A percentile compares a stretch with the other conserved stretches of the same genome.
Conservation (phyloP, 2,888 invertebrate species). For the Gerris lacustris region DNA sequence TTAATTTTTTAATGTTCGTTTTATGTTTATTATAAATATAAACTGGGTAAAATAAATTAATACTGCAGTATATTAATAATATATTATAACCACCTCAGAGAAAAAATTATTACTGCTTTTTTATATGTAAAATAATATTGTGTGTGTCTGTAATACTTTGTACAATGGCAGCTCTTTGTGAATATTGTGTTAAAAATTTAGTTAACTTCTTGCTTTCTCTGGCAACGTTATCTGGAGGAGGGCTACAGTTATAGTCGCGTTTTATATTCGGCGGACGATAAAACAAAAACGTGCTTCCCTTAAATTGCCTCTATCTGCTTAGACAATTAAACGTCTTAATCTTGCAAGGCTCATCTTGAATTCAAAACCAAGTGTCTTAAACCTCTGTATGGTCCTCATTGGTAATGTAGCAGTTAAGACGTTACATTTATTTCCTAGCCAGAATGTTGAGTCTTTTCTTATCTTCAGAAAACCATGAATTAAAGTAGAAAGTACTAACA, state of each 20-base stretch:
- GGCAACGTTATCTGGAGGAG: background rate
- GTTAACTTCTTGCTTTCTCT: background rate
- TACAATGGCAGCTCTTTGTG: background rate
- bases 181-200: background rate
- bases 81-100: too few relatives aligned
- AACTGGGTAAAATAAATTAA: too few relatives aligned
- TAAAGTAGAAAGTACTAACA: too few relatives aligned
- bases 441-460: background rate
- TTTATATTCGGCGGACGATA: constrained; percentile 1
- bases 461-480: background rate
- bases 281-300: constrained; percentile 2
- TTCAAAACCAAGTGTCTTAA: background rate
- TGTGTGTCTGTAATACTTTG: too few relatives aligned
- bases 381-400: background rate
- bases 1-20: too few relatives aligned
- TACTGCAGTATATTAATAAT: too few relatives aligned
- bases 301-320: background rate
- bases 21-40: too few relatives aligned
- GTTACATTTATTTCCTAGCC: background rate
- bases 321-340: background rate
- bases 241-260: constrained; percentile 1
- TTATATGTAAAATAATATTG: too few relatives aligned
- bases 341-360: constrained; percentile 3
- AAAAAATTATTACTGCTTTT: too few relatives aligned
- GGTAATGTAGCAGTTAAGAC: background rate